A percentile compares a stretch with the other conserved stretches of the same genome.
These are phyloP conservation scores for Capitulum mitella DNA, from an alignment of 2,888 invertebrate species.

Conservation along the genomic window DNA sequence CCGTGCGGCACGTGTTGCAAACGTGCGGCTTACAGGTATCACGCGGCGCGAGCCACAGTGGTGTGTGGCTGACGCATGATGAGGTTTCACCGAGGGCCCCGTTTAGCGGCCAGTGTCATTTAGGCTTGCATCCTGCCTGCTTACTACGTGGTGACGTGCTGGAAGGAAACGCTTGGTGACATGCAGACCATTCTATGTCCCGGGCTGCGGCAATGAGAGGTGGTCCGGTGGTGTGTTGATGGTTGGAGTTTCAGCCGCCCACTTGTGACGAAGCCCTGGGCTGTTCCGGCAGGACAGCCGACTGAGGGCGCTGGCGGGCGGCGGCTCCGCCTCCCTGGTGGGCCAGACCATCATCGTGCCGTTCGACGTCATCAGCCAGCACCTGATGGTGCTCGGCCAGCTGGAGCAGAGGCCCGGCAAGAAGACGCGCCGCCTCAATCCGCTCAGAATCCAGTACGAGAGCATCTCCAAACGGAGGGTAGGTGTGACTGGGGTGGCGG, in stretches of 20 bases:
- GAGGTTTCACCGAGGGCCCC: no score
- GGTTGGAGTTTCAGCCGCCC: no score
- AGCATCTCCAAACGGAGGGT: neutral
- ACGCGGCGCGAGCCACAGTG: no score
- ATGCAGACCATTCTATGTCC: no score
- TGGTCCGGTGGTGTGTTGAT: no score
- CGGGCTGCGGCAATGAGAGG: no score
- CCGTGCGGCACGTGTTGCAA: conserved; percentile 70
- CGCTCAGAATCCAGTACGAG: conserved; percentile 13
- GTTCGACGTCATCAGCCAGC: conserved; percentile 92
- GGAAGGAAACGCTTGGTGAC: no score
- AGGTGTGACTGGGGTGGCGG: neutral
- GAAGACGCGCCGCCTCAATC: neutral
- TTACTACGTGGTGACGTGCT: no score
- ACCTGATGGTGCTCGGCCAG: conserved; percentile 83
- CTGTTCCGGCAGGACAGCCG: conserved; percentile 54
- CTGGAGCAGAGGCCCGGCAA: conserved; percentile 30
- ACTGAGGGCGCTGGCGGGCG: conserved; percentile 73
- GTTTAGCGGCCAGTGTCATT: no score
- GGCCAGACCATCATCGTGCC: conserved; percentile 94
- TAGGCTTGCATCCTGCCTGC: no score
- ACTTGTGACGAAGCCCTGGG: no score
- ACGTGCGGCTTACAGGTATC: conserved; percentile 52
- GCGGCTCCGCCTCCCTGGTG: conserved; percentile 82
- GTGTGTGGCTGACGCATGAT: no score